Evolutionary conservation across 2,113 vertebrate species (phyloP), one percentile per base, ranked within the genome.

Genomic region (Alethe castanea): DNA sequence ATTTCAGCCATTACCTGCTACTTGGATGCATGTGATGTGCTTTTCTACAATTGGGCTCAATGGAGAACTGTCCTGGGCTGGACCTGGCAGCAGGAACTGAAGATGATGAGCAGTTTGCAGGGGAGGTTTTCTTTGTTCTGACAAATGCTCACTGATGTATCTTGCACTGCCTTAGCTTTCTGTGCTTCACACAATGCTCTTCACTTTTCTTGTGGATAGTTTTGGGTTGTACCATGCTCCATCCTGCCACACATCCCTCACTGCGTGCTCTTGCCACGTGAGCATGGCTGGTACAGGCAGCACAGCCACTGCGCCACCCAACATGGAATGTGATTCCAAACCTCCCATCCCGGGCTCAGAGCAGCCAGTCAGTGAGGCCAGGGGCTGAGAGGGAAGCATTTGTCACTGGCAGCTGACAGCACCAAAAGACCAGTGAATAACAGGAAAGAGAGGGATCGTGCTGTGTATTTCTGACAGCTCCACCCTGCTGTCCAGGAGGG

Each of bases 371-470:
- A 19, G 87, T 67, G 92, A 95, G 0, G 5, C n/a, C 92, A 91
- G 33, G 11, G 47, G 64, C 52, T 54, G 74, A 67, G 72, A 0
- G 19, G 91, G 94, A 96, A 96, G 77, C 88, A 90, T 93, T 96
- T 95, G 86, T 95, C 89, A 95, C 76, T 83, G 81, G 40, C 14
- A 90, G 92, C 70, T 77, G 95, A 95, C 94, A 87, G 67, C 78
- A 88, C 67, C 50, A 1, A 74, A 83, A 71, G 48, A 57, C 71
- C 73, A n/a, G 35, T 91, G 95, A 97, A 96, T 94, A 97, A 97
- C 96, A 97, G 96, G 96, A 97, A 97, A 95, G 70, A 92, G 94
- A 80, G 31, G 74, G 89, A 88, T 81, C 28, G 2, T 64, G 86
- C 44, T 74, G 89, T 86, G 2, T 91, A 71, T 88, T 96, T 88